Percentiles rank a stretch among this genome's conserved stretches.
Evolutionary conservation across 2,113 vertebrate genomes (phyloP).

Genomic region (Grammomys surdaster): DNA sequence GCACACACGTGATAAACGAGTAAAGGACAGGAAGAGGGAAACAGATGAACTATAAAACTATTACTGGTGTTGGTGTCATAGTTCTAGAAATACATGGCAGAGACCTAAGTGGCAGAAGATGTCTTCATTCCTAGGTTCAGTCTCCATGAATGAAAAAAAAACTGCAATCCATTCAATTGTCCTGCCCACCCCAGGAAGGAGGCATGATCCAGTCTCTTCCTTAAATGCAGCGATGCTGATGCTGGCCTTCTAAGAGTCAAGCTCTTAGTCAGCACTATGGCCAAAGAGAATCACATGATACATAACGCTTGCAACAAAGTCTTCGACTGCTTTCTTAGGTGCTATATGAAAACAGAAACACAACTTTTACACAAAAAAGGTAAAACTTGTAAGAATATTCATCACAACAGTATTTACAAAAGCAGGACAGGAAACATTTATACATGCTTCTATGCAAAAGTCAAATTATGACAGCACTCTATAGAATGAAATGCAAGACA

Average conservation of each 20-base stretch:
- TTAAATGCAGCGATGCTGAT: not conserved
- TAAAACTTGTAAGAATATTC: conserved; percentile 46
- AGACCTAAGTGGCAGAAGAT: not conserved
- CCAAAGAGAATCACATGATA: not conserved
- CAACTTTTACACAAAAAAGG: conserved; percentile 42
- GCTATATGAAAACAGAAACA: conserved; percentile 11
- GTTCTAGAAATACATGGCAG: not conserved
- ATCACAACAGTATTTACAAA: conserved; percentile 19
- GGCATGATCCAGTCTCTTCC: not conserved
- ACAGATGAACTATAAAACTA: not conserved
- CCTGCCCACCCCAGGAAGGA: not conserved
- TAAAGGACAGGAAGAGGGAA: not conserved
- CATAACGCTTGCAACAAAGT: conserved; percentile 27
- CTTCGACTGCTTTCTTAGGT: not conserved
- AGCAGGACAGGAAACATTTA: conserved; percentile 47
- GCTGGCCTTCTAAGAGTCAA: conserved; percentile 20
- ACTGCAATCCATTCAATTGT: not conserved
- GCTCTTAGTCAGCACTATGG: conserved; percentile 14
- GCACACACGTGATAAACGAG: not conserved
- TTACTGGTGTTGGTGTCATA: not conserved
- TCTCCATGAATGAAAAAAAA: not conserved
- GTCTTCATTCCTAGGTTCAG: not conserved
- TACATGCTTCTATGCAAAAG: conserved; percentile 7
- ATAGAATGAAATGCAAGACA: not conserved
- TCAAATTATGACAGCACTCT: not conserved